A percentile compares a stretch with the other conserved stretches of the same genome.
Evolutionary conservation across 2,113 vertebrate genomes (phyloP).

Genomic region (Hemiscyllium ocellatum): DNA sequence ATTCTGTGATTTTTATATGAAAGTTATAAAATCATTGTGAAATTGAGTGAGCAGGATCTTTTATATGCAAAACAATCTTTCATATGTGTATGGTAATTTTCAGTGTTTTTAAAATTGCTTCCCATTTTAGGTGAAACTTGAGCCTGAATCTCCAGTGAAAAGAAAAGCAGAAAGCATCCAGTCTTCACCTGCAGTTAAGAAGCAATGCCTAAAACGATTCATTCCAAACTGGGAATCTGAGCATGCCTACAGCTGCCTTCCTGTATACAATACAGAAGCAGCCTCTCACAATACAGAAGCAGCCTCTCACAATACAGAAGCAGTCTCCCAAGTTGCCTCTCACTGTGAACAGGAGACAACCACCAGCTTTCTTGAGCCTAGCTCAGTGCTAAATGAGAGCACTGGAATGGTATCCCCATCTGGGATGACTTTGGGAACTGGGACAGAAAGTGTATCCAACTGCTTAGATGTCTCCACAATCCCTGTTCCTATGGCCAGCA

Average conservation of each 20-base stretch:
- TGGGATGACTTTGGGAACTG: neutral
- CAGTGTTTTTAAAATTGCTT: neutral
- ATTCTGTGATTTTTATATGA: neutral
- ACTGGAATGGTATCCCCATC: neutral
- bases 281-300: neutral
- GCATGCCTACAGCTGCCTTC: neutral
- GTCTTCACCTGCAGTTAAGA: neutral
- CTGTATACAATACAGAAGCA: neutral
- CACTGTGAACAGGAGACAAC: neutral
- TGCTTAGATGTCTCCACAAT: neutral
- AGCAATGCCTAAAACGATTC: neutral
- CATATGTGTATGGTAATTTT: neutral
- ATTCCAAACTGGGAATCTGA: conserved; percentile 1
- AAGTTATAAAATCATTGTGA: neutral
- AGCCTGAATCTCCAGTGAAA: conserved; percentile 19
- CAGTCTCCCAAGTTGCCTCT: neutral
- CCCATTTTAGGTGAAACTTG: conserved; percentile 13
- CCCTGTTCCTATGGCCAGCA: neutral
- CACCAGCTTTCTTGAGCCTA: neutral
- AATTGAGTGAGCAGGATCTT: neutral
- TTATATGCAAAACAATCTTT: neutral
- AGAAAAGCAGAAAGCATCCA: conserved; percentile 7
- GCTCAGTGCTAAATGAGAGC: neutral
- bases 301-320: neutral
- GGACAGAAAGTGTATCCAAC: neutral